Base-by-base conservation (phyloP, 2,888 invertebrate species). In the Agriopis aurantiaria region DNA sequence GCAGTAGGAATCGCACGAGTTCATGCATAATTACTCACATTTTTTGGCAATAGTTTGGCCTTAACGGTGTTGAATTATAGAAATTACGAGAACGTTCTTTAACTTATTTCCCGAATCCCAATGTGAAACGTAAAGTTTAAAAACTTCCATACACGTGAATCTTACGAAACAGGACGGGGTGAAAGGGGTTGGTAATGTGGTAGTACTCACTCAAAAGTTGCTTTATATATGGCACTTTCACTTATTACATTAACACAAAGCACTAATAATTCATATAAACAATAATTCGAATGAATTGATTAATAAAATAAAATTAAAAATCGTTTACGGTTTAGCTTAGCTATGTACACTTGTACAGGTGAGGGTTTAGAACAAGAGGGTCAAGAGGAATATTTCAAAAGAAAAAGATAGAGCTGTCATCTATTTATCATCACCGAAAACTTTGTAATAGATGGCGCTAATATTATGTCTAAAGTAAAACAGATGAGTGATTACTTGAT, bases 101-200 rank as follows among this genome's bases (percentile, higher is more conserved):
- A n/a, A n/a, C 7, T 48, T n/a, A 48, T 48, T 23, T n/a, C 48
- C 48, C n/a, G 48, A 48, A 48, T n/a, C 12, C 48, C 48, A 7
- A n/a, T 7, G n/a, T 14, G 48, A 48, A 48, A 48, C 23, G 23
- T 23, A 14, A 52, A 23, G 48, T 48, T 48, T n/a, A 33, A 33
- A 33, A 33, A 33, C 33, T 33, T 33, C 5, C 3, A n/a, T 3
- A 7, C 61, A 61, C 41, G 61, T 61, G 61, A 51, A 61, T 43
- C 51, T 61, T 61, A 61, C 51, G 61, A 61, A 61, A 61, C 51
- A 60, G 14, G 41, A 10, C 40, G n/a, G 51, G 51, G 41, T 41
- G 43, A 51, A 51, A 52, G 51, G 41, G 43, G 9, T 14, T 33
- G 5, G n/a, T 40, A 46, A 46, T 0, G 10, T 46, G 11, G 2